Conservation (phyloP, 2,797 vertebrate species). For the Rhinophrynus dorsalis region DNA sequence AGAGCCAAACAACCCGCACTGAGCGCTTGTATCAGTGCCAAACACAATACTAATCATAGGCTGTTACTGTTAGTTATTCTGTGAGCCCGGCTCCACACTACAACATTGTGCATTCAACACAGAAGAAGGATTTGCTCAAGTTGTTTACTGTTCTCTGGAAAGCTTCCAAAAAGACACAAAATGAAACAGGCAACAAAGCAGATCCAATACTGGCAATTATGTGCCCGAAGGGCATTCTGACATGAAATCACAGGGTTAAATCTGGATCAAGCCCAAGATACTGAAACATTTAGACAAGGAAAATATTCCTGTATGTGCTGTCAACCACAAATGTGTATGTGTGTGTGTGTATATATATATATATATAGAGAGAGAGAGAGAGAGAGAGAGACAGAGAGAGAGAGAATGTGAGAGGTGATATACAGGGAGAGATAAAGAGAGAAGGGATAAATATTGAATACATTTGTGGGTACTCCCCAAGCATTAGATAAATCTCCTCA, state of each 20-base stretch:
- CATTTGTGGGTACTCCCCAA: too few relatives aligned
- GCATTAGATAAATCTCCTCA: too few relatives aligned
- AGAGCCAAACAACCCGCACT: slow-evolving; percentile 38
- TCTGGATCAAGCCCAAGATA: background rate
- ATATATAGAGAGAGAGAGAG: too few relatives aligned
- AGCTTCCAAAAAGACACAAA: slow-evolving; percentile 30
- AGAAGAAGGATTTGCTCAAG: slow-evolving; percentile 34
- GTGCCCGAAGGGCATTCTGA: slow-evolving; percentile 4
- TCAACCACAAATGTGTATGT: too few relatives aligned
- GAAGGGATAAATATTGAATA: too few relatives aligned
- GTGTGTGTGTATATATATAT: too few relatives aligned
- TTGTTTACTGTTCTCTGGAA: slow-evolving; percentile 46
- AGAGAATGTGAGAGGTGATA: too few relatives aligned
- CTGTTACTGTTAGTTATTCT: slow-evolving; percentile 48
- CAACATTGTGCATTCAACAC: slow-evolving; percentile 33
- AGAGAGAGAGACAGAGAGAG: too few relatives aligned
- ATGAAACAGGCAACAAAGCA: slow-evolving; percentile 18
- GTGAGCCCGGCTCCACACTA: slow-evolving; percentile 22
- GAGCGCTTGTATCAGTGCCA: slow-evolving; percentile 38
- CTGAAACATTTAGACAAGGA: background rate
- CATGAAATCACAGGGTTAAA: slow-evolving; percentile 25
- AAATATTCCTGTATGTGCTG: background rate
- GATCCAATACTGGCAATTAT: slow-evolving; percentile 26
- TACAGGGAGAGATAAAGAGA: too few relatives aligned
- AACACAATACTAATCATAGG: slow-evolving; percentile 48